Conservation (phyloP, 2,797 vertebrate species). For the Moxostoma hubbsi region DNA sequence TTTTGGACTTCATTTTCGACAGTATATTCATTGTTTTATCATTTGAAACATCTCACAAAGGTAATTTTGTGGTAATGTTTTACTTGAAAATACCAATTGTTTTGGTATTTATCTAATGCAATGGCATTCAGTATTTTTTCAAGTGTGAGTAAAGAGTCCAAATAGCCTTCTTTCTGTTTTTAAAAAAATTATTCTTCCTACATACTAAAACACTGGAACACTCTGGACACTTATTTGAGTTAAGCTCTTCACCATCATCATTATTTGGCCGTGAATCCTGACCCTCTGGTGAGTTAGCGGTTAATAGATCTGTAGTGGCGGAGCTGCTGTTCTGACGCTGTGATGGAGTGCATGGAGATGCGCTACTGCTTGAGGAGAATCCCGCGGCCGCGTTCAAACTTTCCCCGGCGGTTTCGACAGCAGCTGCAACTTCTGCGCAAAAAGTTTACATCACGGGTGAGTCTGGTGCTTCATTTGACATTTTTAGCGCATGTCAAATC, state of each 20-base stretch:
- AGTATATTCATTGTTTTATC: too few relatives aligned
- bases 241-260: background rate
- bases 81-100: too few relatives aligned
- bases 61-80: too few relatives aligned
- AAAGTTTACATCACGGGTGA: constrained; percentile 45
- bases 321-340: constrained; percentile 24
- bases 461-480: constrained; percentile 27
- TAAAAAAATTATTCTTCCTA: too few relatives aligned
- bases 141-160: too few relatives aligned
- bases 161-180: too few relatives aligned
- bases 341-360: constrained; percentile 66
- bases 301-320: constrained; percentile 11
- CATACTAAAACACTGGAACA: background rate
- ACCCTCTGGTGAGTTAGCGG: constrained; percentile 32
- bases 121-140: too few relatives aligned
- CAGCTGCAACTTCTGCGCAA: constrained; percentile 3
- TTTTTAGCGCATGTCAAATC: background rate
- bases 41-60: too few relatives aligned
- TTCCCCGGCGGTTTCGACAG: constrained; percentile 14
- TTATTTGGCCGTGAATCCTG: background rate
- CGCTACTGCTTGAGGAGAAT: constrained; percentile 49
- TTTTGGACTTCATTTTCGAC: too few relatives aligned
- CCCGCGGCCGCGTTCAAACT: constrained; percentile 18
- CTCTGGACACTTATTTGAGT: background rate
- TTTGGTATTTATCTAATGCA: too few relatives aligned